Base-by-base conservation (phyloP, 1,140 invertebrate species). In the Ceratosolen solmsi region DNA sequence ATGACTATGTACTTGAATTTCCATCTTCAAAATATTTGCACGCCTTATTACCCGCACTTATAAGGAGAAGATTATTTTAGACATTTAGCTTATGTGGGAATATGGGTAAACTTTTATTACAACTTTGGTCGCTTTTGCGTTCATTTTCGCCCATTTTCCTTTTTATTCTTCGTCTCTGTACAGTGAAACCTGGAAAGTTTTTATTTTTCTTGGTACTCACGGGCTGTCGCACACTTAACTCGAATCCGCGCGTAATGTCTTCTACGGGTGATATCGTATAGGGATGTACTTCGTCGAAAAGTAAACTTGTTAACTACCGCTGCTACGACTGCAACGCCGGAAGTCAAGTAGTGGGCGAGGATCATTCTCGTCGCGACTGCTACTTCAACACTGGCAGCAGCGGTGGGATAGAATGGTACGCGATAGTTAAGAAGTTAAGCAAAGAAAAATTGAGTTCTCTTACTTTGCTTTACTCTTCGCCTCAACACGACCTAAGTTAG, bases 251-350 rank as follows among this genome's bases (percentile, higher is more conserved):
- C 36, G 46, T 68, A 70, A 78, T 36, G 51, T 77, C 60, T 51
- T 78, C 27, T 38, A 41, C 51, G 65, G n/a, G 27, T 51, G 75
- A 68, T 68, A 51, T 65, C 60, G 60, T 41, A 51, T 27, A 17
- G 60, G 60, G 58, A 68, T 78, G 75, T 78, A 27, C 36, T 58
- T 30, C 46, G 11, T 22, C 58, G 79, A 75, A 80, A 80, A 74
- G 79, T 74, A 80, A 80, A 80, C 79, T 80, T 74, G 79, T 80
- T 80, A 74, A 80, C 79, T 65, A 80, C 79, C 49, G 70, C 41
- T 27, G 17, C 25, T 60, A 13, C 65, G 68, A 25, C 25, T 58
- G 65, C 25, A 27, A 49, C 20, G 68, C 25, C 38, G 54, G 38
- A 65, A 80, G 68, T 49, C 8, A 33, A 27, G 38, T n/a, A 71